Evolutionary conservation across 2,113 vertebrate genomes (phyloP).

Genomic region (Anarhynchus alexandrinus): DNA sequence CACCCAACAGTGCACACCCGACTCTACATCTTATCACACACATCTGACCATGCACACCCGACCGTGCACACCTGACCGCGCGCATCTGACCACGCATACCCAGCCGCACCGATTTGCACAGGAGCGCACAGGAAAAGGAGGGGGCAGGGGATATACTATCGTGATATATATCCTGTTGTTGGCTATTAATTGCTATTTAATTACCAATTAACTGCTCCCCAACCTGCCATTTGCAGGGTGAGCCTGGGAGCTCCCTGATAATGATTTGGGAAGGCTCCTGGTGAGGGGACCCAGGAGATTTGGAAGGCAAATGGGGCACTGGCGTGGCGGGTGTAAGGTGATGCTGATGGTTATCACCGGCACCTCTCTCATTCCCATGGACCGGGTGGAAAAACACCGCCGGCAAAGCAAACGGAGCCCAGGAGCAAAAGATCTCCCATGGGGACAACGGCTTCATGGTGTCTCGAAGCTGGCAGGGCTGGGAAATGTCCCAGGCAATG

Average conservation of each 20-base stretch:
- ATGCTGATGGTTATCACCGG: neutral
- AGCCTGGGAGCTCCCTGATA: neutral
- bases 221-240: neutral
- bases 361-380: neutral
- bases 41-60: rapidly evolving
- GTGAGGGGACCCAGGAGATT: neutral
- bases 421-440: neutral
- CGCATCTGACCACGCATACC: rapidly evolving
- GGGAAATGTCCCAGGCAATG: neutral
- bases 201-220: neutral
- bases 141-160: neutral
- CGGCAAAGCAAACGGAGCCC: neutral
- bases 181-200: neutral
- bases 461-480: neutral
- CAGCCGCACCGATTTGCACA: neutral
- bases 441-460: rapidly evolving
- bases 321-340: neutral
- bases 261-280: neutral
- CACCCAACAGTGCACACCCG: rapidly evolving
- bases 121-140: neutral
- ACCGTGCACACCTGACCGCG: rapidly evolving
- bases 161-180: rapidly evolving
- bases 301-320: constrained; percentile 25
- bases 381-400: constrained; percentile 2
- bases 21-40: rapidly evolving